These are phyloP conservation scores for Trichonephila clavata DNA, from an alignment of 1,140 invertebrate species.

Conservation along the genomic window DNA sequence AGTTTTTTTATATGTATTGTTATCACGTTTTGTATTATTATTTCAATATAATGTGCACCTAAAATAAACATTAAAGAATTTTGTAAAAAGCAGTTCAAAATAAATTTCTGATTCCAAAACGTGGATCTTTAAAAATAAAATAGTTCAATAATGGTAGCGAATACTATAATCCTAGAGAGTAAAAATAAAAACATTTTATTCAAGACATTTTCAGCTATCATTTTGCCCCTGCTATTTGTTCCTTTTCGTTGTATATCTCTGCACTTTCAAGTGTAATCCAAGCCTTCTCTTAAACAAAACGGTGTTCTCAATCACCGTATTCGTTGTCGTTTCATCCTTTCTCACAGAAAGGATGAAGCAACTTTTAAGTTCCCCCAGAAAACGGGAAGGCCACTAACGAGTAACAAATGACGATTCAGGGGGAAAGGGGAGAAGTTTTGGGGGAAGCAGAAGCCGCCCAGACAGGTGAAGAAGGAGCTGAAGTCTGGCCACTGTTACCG, in stretches of 20 bases:
- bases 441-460: conserved; percentile 32
- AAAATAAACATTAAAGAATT: no score
- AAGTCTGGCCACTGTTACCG: conserved; percentile 58
- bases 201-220: not conserved
- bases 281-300: not conserved
- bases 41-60: no score
- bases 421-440: not conserved
- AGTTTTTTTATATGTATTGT: no score
- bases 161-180: no score
- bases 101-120: no score
- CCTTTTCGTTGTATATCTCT: no score
- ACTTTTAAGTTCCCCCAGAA: conserved; percentile 16
- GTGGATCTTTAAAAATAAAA: no score
- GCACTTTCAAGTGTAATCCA: no score
- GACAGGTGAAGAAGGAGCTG: conserved; percentile 60
- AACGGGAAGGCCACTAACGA: conserved; percentile 39
- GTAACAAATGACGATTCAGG: conserved; percentile 61
- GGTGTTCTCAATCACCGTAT: not conserved
- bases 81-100: no score
- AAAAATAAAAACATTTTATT: no score
- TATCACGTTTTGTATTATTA: no score
- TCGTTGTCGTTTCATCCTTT: not conserved
- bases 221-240: not conserved
- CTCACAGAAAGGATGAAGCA: not conserved
- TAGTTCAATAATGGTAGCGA: no score